Conservation (phyloP, 1,140 invertebrate species). For the Hycleus phaleratus region DNA sequence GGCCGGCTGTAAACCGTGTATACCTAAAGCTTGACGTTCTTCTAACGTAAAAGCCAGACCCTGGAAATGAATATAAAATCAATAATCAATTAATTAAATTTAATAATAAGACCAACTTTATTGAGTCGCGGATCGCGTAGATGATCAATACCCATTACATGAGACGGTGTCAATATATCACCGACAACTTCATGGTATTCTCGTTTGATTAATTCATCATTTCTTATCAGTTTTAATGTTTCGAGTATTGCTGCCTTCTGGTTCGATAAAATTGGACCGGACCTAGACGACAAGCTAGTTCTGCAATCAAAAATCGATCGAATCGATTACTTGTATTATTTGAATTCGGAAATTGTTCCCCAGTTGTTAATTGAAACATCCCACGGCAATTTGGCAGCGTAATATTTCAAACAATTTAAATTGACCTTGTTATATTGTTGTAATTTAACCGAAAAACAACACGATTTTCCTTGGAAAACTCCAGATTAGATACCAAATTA, state of each 20-base stretch:
- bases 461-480: not conserved
- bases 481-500: too few relatives aligned
- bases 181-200: conserved; percentile 39
- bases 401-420: not conserved
- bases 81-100: not conserved
- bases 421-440: not conserved
- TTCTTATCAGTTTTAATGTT: conserved; percentile 16
- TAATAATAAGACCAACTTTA: conserved; percentile 52
- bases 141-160: conserved; percentile 73
- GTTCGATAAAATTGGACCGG: not conserved
- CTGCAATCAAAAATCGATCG: not conserved
- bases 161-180: conserved; percentile 54
- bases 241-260: conserved; percentile 18
- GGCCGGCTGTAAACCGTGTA: conserved; percentile 87
- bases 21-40: conserved; percentile 84
- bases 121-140: conserved; percentile 74
- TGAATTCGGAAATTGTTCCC: too few relatives aligned
- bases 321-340: not conserved
- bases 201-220: conserved; percentile 15
- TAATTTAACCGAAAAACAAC: not conserved
- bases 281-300: conserved; percentile 1
- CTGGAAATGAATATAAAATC: conserved; percentile 43
- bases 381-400: not conserved
- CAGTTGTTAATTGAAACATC: not conserved
- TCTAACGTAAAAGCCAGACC: conserved; percentile 86